Conservation (phyloP, 2,113 vertebrate genomes). For the Crotophaga sulcirostris region DNA sequence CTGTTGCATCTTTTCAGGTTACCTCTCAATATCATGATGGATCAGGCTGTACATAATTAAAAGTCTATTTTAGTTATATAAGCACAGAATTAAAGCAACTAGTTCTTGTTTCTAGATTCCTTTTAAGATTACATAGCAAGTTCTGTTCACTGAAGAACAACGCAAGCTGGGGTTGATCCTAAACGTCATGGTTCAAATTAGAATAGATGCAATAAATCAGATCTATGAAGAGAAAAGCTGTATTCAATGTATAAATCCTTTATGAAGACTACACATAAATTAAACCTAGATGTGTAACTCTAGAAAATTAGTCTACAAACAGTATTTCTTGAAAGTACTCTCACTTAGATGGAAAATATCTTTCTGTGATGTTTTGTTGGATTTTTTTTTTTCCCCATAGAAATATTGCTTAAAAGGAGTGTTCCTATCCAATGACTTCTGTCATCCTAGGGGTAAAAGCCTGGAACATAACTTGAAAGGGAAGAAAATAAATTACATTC, state of each 20-base stretch:
- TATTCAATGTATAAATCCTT: not conserved
- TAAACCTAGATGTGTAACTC: not conserved
- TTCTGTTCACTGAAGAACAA: not conserved
- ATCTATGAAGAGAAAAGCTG: not conserved
- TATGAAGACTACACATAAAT: not conserved
- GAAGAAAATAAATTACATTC: not conserved
- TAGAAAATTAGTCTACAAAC: not conserved
- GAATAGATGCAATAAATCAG: not conserved
- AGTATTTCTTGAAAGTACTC: not conserved
- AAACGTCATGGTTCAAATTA: not conserved
- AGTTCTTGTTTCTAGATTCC: not conserved
- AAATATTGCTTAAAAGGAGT: not conserved
- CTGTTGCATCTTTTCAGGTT: not conserved
- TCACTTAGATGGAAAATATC: not conserved
- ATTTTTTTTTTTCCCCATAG: not conserved
- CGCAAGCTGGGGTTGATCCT: not conserved
- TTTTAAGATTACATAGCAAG: not conserved
- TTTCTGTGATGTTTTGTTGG: not conserved
- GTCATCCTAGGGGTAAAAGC: not conserved
- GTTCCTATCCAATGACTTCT: not conserved
- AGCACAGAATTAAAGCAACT: not conserved
- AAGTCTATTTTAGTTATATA: not conserved
- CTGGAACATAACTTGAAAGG: not conserved
- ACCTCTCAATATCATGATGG: not conserved
- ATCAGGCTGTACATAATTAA: not conserved